These are phyloP conservation scores for Teleogryllus oceanicus DNA, from an alignment of 2,888 invertebrate species.

Conservation along the genomic window DNA sequence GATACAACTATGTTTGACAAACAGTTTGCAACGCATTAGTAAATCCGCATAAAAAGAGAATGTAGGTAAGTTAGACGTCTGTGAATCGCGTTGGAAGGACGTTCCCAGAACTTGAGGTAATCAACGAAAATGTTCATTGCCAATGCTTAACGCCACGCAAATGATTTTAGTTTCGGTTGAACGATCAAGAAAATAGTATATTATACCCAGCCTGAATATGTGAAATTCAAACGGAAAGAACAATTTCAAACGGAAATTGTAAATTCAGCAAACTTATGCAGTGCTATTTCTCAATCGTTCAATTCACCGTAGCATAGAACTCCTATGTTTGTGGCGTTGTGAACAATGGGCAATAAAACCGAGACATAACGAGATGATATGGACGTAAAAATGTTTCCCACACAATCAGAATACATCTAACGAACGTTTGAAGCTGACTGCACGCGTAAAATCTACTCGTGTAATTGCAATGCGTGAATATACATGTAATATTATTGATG, in stretches of 20 bases:
- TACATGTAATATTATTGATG: too few species aligned
- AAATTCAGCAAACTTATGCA: background rate
- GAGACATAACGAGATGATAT: background rate
- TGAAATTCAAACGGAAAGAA: background rate
- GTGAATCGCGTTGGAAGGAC: background rate
- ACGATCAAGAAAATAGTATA: too few species aligned
- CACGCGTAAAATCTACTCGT: too few species aligned
- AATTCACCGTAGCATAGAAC: background rate
- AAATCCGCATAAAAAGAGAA: too few species aligned
- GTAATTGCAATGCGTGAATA: too few species aligned
- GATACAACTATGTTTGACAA: too few species aligned
- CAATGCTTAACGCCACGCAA: too few species aligned
- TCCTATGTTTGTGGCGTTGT: background rate
- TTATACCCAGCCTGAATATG: too few species aligned
- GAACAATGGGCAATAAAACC: slow-evolving; percentile 18
- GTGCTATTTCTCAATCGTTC: background rate
- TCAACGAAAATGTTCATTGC: too few species aligned
- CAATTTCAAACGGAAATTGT: background rate
- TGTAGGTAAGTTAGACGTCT: background rate
- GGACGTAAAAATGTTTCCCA: background rate
- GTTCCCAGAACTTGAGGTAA: background rate
- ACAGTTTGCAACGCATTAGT: too few species aligned
- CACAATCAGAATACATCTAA: background rate
- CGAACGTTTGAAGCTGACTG: too few species aligned
- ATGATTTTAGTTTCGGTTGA: too few species aligned